Evolutionary conservation across 2,888 invertebrate species (phyloP), one percentile per base, ranked within the genome.

Genomic region (Lasioglossum oenotherae): DNA sequence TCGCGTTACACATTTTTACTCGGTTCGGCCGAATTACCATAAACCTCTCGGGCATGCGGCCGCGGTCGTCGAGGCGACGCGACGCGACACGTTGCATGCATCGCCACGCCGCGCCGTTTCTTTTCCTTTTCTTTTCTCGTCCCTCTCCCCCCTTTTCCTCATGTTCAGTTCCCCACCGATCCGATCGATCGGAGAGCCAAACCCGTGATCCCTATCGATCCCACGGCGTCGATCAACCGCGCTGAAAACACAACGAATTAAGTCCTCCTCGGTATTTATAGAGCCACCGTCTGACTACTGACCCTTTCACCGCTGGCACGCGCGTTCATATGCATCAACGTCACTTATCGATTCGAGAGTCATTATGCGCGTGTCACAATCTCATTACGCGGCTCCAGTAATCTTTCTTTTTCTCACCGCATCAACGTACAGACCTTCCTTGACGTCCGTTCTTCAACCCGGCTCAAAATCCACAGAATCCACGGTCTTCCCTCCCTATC

Each of bases 1-100:
- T 60, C 79, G 91, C 77, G 86, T 87, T 87, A 88, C 79, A 87
- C 86, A 87, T 90, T 91, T 90, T 90, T 90, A 84, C 81, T 76
- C 73, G 80, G 44, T 80, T 82, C 80, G 80, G 74, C 88, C 81
- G 80, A 90, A 90, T 90, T 90, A 90, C 80, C 87, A 85, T 88
- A 88, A 90, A 82, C 87, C 82, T 84, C 81, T 83, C 84, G 80
- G 57, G 82, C 88, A 84, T 80, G 72, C 80, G 80, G 69, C 78
- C 79, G 71, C 78, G 74, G 35, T 75, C 80, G 80, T 78, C 82
- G 72, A 79, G 53, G 19, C 53, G 75, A 31, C 31, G 31, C 53
- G 75, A 57, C 84, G 74, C 69, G 31, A 64, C 19, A 19, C 84
- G 73, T 80, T 67, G 72, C 73, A 27, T 72, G 69, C 78, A 49